Conservation (phyloP, 2,797 vertebrate genomes). For the Bovichtus diacanthus region DNA sequence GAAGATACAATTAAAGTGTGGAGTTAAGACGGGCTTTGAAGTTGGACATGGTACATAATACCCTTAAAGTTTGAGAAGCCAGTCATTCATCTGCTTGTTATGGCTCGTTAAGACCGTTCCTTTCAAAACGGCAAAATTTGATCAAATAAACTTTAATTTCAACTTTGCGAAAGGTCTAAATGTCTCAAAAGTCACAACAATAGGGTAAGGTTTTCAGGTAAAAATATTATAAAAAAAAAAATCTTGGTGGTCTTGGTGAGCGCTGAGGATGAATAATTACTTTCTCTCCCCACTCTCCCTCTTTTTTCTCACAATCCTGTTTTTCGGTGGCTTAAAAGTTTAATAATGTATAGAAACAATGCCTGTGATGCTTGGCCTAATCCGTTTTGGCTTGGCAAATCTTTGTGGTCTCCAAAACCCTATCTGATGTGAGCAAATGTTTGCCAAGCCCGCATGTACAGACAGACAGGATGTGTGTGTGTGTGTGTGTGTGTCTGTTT, state of each 20-base stretch:
- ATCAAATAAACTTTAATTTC: conserved; percentile 84
- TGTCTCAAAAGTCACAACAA: conserved; percentile 56
- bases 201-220: conserved; percentile 47
- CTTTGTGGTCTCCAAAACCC: conserved; percentile 69
- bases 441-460: conserved; percentile 51
- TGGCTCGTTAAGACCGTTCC: conserved; percentile 83
- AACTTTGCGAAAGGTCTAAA: conserved; percentile 67
- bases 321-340: conserved; percentile 85
- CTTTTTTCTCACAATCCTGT: conserved; percentile 77
- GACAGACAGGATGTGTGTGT: conserved; percentile 14
- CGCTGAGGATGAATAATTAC: conserved; percentile 80
- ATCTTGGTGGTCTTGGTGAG: conserved; percentile 46
- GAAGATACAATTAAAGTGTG: conserved; percentile 91
- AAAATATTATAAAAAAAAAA: not conserved
- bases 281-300: conserved; percentile 67
- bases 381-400: conserved; percentile 70
- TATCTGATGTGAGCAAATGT: conserved; percentile 63
- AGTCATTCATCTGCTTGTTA: conserved; percentile 81
- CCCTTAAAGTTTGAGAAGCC: conserved; percentile 84
- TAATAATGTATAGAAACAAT: conserved; percentile 85
- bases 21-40: conserved; percentile 91
- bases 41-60: conserved; percentile 86
- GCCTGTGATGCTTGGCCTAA: conserved; percentile 79
- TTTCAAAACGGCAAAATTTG: conserved; percentile 80
- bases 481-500: too few relatives aligned